A percentile compares a stretch with the other conserved stretches of the same genome.
Evolutionary conservation across 1,140 invertebrate genomes (phyloP).

Genomic region (Drosophila athabasca): DNA sequence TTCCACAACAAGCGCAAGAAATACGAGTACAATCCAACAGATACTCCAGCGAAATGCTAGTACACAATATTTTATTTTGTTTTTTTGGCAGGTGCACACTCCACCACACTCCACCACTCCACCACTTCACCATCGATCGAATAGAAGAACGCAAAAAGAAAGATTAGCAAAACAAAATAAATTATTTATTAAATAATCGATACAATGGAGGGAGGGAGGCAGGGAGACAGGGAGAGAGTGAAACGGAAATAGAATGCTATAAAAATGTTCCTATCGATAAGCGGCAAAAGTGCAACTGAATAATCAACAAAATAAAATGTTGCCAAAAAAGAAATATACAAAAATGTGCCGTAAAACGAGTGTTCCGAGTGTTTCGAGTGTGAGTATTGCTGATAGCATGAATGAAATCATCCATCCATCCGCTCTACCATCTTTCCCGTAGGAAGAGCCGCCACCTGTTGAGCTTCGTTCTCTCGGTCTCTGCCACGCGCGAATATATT

Average conservation of each 20-base stretch:
- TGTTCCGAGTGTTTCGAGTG: background rate
- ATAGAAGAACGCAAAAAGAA: background rate
- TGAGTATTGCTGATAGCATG: constrained; percentile 1
- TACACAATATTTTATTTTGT: no score
- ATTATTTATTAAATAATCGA: constrained; percentile 11
- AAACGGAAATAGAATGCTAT: constrained; percentile 5
- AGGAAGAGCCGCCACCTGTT: constrained; percentile 2
- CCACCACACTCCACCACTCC: no score
- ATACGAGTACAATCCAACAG: background rate
- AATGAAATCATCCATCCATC: constrained; percentile 4
- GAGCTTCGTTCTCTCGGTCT: background rate
- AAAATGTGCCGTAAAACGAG: no score
- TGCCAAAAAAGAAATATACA: no score
- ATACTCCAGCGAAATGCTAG: no score
- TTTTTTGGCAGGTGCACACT: no score
- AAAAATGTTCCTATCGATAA: background rate
- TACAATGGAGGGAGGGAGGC: background rate
- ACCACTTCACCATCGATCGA: background rate
- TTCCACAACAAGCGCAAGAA: background rate
- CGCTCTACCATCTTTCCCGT: background rate
- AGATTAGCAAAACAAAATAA: constrained; percentile 9
- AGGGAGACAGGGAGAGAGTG: background rate
- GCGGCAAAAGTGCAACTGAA: no score
- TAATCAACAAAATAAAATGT: no score
- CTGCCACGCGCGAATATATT: constrained; percentile 6